Percentiles rank a stretch among this genome's conserved stretches.
Evolutionary conservation across 2,888 invertebrate species (phyloP).

Genomic region (Drosophila niveifrons): DNA sequence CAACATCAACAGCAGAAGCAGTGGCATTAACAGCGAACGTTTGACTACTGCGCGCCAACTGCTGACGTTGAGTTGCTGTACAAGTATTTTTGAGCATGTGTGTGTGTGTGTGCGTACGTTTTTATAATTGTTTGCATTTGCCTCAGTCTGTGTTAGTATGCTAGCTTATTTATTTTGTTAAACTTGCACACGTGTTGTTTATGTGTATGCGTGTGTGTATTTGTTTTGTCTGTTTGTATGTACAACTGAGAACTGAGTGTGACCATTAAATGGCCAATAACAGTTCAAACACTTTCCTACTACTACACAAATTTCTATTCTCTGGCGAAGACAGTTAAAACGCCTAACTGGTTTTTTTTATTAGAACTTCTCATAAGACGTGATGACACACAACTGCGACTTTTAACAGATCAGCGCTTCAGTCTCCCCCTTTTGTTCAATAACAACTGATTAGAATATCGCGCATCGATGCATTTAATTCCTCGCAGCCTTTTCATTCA

Average conservation of each 20-base stretch:
- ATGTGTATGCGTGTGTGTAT: neutral
- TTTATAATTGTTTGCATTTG: constrained; percentile 4
- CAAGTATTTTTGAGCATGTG: neutral
- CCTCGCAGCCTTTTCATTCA: neutral
- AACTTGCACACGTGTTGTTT: constrained; percentile 2
- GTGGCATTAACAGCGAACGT: constrained; percentile 1
- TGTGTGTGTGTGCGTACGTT: constrained; percentile 9
- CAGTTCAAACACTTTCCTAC: constrained; percentile 47
- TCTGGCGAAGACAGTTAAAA: constrained; percentile 17
- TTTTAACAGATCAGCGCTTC: constrained; percentile 1
- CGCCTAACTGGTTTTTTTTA: constrained; percentile 45
- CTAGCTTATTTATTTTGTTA: constrained; percentile 8
- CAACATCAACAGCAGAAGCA: constrained; percentile 21
- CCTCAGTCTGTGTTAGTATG: neutral
- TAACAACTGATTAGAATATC: constrained; percentile 1
- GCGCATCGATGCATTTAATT: constrained; percentile 2
- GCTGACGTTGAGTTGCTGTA: constrained; percentile 49
- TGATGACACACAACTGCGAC: constrained; percentile 5
- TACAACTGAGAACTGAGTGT: constrained; percentile 1
- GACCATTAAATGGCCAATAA: constrained; percentile 46
- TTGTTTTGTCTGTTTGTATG: neutral
- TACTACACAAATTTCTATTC: constrained; percentile 50
- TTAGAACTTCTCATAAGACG: constrained; percentile 3
- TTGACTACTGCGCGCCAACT: constrained; percentile 60
- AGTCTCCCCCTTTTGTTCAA: neutral